Evolutionary conservation across 2,888 invertebrate species (phyloP).

Genomic region (Adineta ricciae): DNA sequence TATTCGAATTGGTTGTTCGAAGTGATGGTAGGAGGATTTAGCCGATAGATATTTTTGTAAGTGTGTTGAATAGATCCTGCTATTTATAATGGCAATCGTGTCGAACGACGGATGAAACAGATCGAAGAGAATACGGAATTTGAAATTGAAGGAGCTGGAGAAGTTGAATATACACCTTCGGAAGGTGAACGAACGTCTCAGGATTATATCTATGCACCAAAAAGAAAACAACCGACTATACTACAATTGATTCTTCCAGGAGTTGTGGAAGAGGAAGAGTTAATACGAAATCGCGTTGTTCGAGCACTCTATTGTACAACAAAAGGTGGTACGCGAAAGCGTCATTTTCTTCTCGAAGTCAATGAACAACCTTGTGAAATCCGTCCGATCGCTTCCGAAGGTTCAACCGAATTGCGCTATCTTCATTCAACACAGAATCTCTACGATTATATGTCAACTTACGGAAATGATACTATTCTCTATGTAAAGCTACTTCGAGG

Average conservation of each 20-base stretch:
- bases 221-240: not conserved
- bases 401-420: not conserved
- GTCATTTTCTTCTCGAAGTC: not conserved
- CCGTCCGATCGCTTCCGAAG: not conserved
- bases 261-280: not conserved
- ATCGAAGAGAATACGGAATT: not conserved
- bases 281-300: not conserved
- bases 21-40: not conserved
- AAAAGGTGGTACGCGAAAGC: not conserved
- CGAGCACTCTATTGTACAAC: not conserved
- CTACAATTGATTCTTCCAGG: not conserved
- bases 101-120: not conserved
- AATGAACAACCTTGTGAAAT: not conserved
- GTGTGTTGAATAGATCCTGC: not conserved
- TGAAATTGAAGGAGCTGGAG: not conserved
- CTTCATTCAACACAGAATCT: not conserved
- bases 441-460: not conserved
- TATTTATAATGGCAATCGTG: not conserved
- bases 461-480: not conserved
- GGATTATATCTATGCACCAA: not conserved
- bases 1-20: not conserved
- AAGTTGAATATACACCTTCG: constrained; percentile 8
- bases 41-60: too few species aligned
- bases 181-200: not conserved
- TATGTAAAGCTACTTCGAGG: not conserved